These are phyloP conservation scores for Omphaloscelis lunosa DNA, from an alignment of 2,888 invertebrate genomes.

Conservation along the genomic window DNA sequence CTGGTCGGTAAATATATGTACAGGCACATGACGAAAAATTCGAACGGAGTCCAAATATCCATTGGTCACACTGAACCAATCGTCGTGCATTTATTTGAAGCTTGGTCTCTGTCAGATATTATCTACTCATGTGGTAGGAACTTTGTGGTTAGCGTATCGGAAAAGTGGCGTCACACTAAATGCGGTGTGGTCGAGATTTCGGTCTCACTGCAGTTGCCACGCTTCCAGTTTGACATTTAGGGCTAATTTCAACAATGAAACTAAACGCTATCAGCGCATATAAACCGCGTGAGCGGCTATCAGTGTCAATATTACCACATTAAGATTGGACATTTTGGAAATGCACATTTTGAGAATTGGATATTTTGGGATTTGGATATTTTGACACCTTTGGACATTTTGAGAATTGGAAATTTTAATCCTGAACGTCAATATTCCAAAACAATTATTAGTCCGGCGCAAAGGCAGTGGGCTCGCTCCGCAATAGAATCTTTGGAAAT, in stretches of 20 bases:
- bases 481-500: background rate
- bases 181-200: background rate
- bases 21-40: background rate
- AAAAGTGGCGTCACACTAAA: constrained; percentile 13
- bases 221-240: background rate
- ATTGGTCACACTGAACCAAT: background rate
- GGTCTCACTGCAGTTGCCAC: background rate
- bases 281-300: background rate
- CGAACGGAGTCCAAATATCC: background rate
- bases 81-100: background rate
- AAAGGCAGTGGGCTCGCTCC: background rate
- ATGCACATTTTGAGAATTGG: no score
- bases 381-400: no score
- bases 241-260: background rate
- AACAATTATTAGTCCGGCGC: background rate
- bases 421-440: background rate
- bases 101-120: background rate
- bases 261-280: background rate
- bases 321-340: no score
- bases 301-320: background rate
- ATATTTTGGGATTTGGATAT: no score
- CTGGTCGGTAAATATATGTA: background rate
- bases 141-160: constrained; percentile 14
- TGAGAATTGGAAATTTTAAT: no score
- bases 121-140: constrained; percentile 4